Evolutionary conservation across 2,888 invertebrate genomes (phyloP).

Genomic region (Dastarcus helophoroides): DNA sequence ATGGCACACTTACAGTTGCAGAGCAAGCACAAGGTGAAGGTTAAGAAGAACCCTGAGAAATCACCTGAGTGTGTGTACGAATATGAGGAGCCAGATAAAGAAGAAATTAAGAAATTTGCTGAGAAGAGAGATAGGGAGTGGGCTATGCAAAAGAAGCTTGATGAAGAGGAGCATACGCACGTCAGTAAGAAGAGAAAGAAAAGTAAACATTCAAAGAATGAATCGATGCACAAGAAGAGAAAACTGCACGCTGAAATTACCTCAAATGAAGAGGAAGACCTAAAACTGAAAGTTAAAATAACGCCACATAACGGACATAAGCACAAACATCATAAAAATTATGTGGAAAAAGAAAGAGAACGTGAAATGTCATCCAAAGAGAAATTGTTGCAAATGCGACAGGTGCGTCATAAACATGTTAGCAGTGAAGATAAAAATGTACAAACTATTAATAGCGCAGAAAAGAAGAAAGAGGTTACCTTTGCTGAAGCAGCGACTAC

Average conservation of each 20-base stretch:
- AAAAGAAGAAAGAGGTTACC: slow-evolving; percentile 6
- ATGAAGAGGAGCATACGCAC: slow-evolving; percentile 25
- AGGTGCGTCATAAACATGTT: slow-evolving; percentile 33
- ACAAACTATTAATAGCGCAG: slow-evolving; percentile 18
- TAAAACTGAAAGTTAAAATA: slow-evolving; percentile 43
- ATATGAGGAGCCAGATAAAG: slow-evolving; percentile 34
- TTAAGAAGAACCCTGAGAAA: slow-evolving; percentile 14
- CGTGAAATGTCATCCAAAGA: slow-evolving; percentile 31
- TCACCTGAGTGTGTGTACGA: slow-evolving; percentile 28
- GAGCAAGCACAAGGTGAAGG: slow-evolving; percentile 25
- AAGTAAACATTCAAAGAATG: slow-evolving; percentile 44
- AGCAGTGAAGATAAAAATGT: slow-evolving; percentile 26
- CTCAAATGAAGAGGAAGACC: slow-evolving; percentile 37
- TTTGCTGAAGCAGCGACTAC: slow-evolving; percentile 3
- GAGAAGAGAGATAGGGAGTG: slow-evolving; percentile 36
- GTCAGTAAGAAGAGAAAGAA: slow-evolving; percentile 45
- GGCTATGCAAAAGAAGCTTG: slow-evolving; percentile 33
- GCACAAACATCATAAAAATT: slow-evolving; percentile 33
- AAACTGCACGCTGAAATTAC: slow-evolving; percentile 46
- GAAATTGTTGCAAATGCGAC: slow-evolving; percentile 35
- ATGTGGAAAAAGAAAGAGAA: slow-evolving; percentile 10
- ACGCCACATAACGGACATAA: slow-evolving; percentile 36
- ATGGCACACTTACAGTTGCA: slow-evolving; percentile 32
- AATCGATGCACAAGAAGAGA: slow-evolving; percentile 37
- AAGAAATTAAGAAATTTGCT: slow-evolving; percentile 35